Conservation (phyloP, 2,113 vertebrate species). For the Malaclemys terrapin region DNA sequence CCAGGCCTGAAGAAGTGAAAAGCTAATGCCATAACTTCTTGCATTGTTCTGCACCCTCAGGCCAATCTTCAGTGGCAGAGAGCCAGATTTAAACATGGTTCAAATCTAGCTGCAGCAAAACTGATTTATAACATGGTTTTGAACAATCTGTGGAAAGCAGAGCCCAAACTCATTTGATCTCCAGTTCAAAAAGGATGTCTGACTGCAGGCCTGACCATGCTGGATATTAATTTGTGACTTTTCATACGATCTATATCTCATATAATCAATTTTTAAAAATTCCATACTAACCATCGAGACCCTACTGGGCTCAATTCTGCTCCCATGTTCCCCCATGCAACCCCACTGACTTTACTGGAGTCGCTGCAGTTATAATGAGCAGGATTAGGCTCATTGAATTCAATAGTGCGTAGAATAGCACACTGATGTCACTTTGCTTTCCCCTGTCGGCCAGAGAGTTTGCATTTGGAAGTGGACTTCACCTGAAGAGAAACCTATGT, state of each 20-base stretch:
- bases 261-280: neutral
- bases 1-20: neutral
- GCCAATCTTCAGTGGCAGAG: neutral
- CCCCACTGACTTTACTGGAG: neutral
- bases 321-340: neutral
- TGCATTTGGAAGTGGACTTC: constrained; percentile 93
- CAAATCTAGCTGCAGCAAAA: neutral
- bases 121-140: neutral
- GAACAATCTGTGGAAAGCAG: neutral
- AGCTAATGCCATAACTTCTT: neutral
- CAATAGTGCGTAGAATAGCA: neutral
- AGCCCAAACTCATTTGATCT: neutral
- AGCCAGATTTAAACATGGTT: neutral
- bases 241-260: neutral
- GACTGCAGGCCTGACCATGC: neutral
- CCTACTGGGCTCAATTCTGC: neutral
- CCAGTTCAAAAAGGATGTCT: neutral
- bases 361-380: neutral
- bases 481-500: constrained; percentile 75
- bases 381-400: neutral
- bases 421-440: neutral
- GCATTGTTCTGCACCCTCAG: neutral
- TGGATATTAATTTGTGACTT: neutral
- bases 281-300: neutral
- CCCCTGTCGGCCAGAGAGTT: constrained; percentile 76